A percentile compares a stretch with the other conserved stretches of the same genome.
Evolutionary conservation across 2,797 vertebrate genomes (phyloP).

Genomic region (Brotula barbata): DNA sequence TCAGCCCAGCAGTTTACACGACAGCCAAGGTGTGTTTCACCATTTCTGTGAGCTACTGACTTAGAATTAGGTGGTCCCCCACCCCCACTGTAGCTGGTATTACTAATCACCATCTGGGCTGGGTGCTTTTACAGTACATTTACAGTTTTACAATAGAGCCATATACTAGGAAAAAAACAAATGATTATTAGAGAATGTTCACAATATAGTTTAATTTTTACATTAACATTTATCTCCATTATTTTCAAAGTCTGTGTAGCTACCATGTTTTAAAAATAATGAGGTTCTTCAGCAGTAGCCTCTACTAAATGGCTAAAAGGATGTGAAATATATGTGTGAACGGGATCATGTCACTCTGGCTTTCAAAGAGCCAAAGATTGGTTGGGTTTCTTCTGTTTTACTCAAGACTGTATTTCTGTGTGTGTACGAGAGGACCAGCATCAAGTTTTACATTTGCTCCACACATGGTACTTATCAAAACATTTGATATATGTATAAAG

Average conservation of each 20-base stretch:
- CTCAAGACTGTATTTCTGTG: slow-evolving; percentile 38
- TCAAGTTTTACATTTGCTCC: no score
- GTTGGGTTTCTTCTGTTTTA: slow-evolving; percentile 64
- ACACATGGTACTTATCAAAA: no score
- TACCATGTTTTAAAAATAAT: slow-evolving; percentile 22
- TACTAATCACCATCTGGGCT: slow-evolving; percentile 72
- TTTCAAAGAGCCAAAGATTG: slow-evolving; percentile 54
- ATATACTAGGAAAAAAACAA: slow-evolving; percentile 52
- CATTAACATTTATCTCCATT: slow-evolving; percentile 3
- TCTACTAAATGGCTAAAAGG: slow-evolving; percentile 11
- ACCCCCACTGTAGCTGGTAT: slow-evolving; percentile 58
- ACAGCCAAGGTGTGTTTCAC: slow-evolving; percentile 61
- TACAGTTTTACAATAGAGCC: slow-evolving; percentile 65
- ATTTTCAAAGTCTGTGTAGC: slow-evolving; percentile 2
- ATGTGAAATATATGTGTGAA: slow-evolving; percentile 45
- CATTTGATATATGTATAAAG: no score
- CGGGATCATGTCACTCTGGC: slow-evolving; percentile 57
- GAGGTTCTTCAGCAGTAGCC: slow-evolving; percentile 23
- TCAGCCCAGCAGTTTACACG: slow-evolving; percentile 34
- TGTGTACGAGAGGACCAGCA: background rate
- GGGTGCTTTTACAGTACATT: slow-evolving; percentile 63
- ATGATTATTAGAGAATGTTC: slow-evolving; percentile 24
- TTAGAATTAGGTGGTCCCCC: slow-evolving; percentile 59
- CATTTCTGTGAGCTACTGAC: slow-evolving; percentile 67
- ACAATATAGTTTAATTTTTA: slow-evolving; percentile 22